phyloP scores from a whole-genome alignment of 2,888 invertebrate genomes.

The Drosophila neonasuta region DNA sequence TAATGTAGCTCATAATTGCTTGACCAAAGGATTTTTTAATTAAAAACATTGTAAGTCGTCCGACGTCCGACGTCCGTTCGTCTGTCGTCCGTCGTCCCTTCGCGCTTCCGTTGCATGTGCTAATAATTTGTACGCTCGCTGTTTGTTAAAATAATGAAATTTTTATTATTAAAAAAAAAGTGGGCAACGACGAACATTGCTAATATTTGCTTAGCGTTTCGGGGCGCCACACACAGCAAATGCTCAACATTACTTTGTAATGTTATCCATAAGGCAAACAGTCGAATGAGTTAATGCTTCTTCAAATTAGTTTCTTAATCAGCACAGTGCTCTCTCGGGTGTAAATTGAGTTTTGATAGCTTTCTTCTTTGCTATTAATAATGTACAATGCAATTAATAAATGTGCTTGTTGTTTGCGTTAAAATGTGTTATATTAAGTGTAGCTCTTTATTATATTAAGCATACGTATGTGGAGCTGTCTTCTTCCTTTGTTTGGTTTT shows the following conservation, averaged over 20 bases:
- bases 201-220: conserved; percentile 65
- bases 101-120: conserved; percentile 37
- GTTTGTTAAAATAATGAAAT: conserved; percentile 72
- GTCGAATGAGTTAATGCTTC: conserved; percentile 48
- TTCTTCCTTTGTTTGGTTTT: no score
- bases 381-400: background rate
- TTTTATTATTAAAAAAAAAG: conserved; percentile 68
- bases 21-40: conserved; percentile 78
- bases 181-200: conserved; percentile 50
- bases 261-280: conserved; percentile 59
- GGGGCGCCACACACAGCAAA: conserved; percentile 38
- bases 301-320: conserved; percentile 58
- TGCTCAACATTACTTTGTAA: conserved; percentile 54
- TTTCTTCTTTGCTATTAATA: background rate
- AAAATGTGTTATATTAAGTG: no score
- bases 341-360: conserved; percentile 6
- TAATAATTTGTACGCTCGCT: conserved; percentile 52
- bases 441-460: background rate
- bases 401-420: no score
- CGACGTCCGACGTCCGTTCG: conserved; percentile 14
- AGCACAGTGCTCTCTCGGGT: conserved; percentile 35
- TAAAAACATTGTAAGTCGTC: conserved; percentile 69
- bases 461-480: background rate
- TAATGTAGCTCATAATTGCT: conserved; percentile 75
- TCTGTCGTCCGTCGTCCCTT: background rate